Conservation (phyloP, 2,113 vertebrate genomes). For the Ictidomys tridecemlineatus region DNA sequence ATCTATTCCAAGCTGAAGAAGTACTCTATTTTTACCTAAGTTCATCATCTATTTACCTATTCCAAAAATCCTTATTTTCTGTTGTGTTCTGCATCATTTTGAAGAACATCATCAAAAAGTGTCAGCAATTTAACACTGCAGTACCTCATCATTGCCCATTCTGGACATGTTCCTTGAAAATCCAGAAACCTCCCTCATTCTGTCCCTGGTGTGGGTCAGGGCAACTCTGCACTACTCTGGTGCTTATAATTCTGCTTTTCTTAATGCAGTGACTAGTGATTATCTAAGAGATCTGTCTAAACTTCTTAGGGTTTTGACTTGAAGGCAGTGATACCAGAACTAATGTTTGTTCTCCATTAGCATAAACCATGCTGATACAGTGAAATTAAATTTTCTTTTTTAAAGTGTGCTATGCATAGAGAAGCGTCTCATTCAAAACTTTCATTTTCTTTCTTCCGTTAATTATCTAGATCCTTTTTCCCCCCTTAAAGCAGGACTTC, state of each 20-base stretch:
- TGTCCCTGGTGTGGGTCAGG: neutral
- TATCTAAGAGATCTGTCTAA: neutral
- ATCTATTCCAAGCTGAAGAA: neutral
- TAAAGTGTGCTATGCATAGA: fast-evolving
- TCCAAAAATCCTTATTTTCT: neutral
- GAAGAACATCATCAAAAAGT: neutral
- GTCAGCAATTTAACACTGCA: neutral
- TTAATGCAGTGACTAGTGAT: neutral
- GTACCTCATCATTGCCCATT: neutral
- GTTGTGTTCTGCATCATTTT: neutral
- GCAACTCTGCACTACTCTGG: neutral
- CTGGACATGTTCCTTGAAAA: neutral
- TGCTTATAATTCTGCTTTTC: neutral
- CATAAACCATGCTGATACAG: neutral
- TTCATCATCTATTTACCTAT: neutral
- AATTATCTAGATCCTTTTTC: neutral
- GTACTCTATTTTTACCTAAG: neutral
- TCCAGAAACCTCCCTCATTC: neutral
- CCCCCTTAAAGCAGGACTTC: neutral
- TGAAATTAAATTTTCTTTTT: neutral
- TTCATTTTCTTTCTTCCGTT: neutral
- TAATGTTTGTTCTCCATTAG: neutral
- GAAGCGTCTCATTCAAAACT: neutral
- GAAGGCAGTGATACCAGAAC: neutral
- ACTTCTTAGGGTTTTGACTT: neutral